Evolutionary conservation across 2,797 vertebrate genomes (phyloP).

Genomic region (Microctenopoma stevenorrisi): DNA sequence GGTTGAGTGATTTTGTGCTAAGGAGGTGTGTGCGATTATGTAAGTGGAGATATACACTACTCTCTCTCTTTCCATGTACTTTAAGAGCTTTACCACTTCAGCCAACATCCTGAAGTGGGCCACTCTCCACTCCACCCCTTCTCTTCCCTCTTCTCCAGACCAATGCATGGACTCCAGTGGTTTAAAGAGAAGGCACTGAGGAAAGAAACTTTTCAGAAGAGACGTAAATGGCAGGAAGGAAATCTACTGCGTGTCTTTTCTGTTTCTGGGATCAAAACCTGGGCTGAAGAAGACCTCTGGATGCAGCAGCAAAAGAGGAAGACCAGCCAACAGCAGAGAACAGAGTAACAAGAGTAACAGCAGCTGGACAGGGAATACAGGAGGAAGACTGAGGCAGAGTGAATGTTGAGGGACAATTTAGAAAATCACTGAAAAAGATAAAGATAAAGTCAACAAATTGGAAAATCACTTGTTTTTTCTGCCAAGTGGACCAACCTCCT

Average conservation of each 20-base stretch:
- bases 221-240: conserved; percentile 62
- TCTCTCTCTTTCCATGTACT: conserved; percentile 58
- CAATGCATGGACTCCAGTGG: conserved; percentile 61
- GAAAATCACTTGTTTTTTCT: conserved; percentile 38
- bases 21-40: conserved; percentile 46
- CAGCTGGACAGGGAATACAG: conserved; percentile 45
- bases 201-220: conserved; percentile 54
- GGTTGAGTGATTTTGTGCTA: conserved; percentile 74
- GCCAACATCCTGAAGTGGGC: conserved; percentile 72
- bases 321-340: conserved; percentile 39
- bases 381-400: conserved; percentile 9
- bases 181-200: conserved; percentile 53
- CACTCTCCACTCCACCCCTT: conserved; percentile 48
- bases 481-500: conserved; percentile 38
- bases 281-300: conserved; percentile 52
- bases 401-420: conserved; percentile 29
- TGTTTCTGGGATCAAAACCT: conserved; percentile 37
- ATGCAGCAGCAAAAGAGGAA: conserved; percentile 49
- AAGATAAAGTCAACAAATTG: conserved; percentile 12
- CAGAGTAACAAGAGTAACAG: conserved; percentile 42
- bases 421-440: conserved; percentile 8
- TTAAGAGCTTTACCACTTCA: conserved; percentile 77
- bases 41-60: conserved; percentile 26
- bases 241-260: conserved; percentile 50
- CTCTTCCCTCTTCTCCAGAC: conserved; percentile 51